phyloP scores from a whole-genome alignment of 2,888 invertebrate species.

The Adineta ricciae region DNA sequence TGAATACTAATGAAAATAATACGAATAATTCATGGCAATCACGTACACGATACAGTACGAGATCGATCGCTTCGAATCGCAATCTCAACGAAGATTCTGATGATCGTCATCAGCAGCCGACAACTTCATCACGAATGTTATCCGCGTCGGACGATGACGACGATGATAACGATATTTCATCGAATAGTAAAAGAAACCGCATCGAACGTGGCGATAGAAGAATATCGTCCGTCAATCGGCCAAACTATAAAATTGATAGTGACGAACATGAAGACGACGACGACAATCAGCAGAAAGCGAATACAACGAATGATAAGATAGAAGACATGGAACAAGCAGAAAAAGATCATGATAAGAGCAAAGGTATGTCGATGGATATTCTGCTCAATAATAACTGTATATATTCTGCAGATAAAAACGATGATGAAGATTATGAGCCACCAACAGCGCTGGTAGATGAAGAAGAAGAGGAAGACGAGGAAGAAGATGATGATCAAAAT shows the following conservation, averaged over 20 bases:
- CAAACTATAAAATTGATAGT: conserved; percentile 1
- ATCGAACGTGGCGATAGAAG: conserved; percentile 11
- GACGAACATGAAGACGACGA: conserved; percentile 23
- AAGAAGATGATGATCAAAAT: conserved; percentile 8
- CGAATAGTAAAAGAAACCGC: conserved; percentile 19
- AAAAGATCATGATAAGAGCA: not conserved
- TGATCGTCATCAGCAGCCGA: not conserved
- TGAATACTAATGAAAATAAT: not conserved
- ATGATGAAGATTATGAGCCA: conserved; percentile 7
- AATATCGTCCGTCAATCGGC: not conserved
- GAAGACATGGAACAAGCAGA: not conserved
- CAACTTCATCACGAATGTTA: not conserved
- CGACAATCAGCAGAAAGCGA: not conserved
- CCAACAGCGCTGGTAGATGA: not conserved
- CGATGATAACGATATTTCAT: conserved; percentile 1
- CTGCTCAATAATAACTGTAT: too few species aligned
- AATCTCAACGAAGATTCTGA: not conserved
- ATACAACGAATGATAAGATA: not conserved
- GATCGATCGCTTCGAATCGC: not conserved
- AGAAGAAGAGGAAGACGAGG: conserved; percentile 19
- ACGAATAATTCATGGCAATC: conserved; percentile 1
- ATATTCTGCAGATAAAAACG: not conserved
- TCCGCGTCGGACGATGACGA: not conserved
- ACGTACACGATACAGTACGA: conserved; percentile 4
- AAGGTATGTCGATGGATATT: not conserved